These are phyloP conservation scores for Acinonyx jubatus DNA, from an alignment of 2,113 vertebrate species.

Conservation along the genomic window DNA sequence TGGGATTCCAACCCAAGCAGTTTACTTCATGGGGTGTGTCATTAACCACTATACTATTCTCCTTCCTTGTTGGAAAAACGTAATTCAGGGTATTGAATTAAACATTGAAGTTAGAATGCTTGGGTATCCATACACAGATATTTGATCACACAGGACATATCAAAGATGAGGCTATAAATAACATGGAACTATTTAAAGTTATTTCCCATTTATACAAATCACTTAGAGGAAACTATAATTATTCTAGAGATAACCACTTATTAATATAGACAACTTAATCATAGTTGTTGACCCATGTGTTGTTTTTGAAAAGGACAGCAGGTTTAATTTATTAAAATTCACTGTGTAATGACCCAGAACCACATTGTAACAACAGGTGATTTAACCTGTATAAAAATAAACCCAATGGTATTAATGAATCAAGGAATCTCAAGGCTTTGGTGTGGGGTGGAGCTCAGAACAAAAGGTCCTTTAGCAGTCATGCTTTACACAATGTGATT, in stretches of 20 bases:
- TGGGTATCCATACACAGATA: background rate
- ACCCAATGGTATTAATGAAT: conserved; percentile 53
- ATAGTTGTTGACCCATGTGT: conserved; percentile 77
- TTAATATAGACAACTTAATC: conserved; percentile 82
- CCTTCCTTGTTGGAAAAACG: background rate
- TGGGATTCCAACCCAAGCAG: background rate
- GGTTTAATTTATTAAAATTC: conserved; percentile 74
- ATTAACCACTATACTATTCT: background rate
- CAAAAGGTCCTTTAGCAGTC: background rate
- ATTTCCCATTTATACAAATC: conserved; percentile 59
- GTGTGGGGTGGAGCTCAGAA: background rate
- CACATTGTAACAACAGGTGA: conserved; percentile 74
- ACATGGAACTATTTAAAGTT: conserved; percentile 70
- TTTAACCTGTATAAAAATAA: conserved; percentile 78
- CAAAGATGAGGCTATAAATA: conserved; percentile 66
- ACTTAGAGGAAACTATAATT: conserved; percentile 72
- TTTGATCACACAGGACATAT: background rate
- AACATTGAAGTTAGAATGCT: background rate
- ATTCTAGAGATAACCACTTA: conserved; percentile 66
- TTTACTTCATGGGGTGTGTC: background rate
- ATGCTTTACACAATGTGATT: background rate
- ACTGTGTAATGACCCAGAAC: conserved; percentile 69
- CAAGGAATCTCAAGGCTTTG: conserved; percentile 26
- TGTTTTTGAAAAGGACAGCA: conserved; percentile 75
- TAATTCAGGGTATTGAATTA: background rate